Conservation (phyloP, 2,113 vertebrate species). For the Ancistrus triradiatus region DNA sequence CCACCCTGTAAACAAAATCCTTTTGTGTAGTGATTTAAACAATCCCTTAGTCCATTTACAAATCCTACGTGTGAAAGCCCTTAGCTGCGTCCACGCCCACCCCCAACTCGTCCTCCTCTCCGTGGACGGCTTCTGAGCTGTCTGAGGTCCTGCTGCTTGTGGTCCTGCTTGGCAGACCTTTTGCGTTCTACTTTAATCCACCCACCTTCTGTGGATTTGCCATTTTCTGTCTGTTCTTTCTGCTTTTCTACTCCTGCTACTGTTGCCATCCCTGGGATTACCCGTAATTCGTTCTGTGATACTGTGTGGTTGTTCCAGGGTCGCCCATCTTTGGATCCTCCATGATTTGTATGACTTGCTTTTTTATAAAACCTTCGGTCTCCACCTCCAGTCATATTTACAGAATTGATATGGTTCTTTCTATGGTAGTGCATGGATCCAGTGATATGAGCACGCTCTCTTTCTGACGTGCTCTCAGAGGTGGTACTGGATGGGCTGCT, state of each 20-base stretch:
- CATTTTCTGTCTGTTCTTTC: constrained; percentile 63
- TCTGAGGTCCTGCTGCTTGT: constrained; percentile 67
- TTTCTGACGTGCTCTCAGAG: constrained; percentile 78
- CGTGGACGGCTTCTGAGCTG: constrained; percentile 63
- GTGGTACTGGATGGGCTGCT: constrained; percentile 88
- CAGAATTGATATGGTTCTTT: constrained; percentile 59
- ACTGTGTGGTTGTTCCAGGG: constrained; percentile 54
- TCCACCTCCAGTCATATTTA: constrained; percentile 45
- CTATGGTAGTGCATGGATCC: constrained; percentile 50
- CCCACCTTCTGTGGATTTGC: constrained; percentile 75
- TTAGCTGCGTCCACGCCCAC: constrained; percentile 69
- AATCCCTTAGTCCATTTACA: neutral
- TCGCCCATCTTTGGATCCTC: constrained; percentile 58
- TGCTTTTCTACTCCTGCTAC: constrained; percentile 45
- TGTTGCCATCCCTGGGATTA: constrained; percentile 84
- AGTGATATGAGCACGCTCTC: constrained; percentile 66
- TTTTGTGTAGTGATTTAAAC: constrained; percentile 3
- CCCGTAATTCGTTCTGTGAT: constrained; percentile 44
- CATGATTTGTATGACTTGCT: constrained; percentile 49
- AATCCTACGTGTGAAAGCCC: constrained; percentile 37
- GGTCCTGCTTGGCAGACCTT: constrained; percentile 73
- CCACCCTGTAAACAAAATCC: neutral
- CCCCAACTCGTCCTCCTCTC: constrained; percentile 76
- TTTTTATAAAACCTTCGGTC: constrained; percentile 44
- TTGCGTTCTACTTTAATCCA: constrained; percentile 92